These are phyloP conservation scores for Sphenodon punctatus DNA, from an alignment of 2,797 vertebrate genomes.

Conservation along the genomic window DNA sequence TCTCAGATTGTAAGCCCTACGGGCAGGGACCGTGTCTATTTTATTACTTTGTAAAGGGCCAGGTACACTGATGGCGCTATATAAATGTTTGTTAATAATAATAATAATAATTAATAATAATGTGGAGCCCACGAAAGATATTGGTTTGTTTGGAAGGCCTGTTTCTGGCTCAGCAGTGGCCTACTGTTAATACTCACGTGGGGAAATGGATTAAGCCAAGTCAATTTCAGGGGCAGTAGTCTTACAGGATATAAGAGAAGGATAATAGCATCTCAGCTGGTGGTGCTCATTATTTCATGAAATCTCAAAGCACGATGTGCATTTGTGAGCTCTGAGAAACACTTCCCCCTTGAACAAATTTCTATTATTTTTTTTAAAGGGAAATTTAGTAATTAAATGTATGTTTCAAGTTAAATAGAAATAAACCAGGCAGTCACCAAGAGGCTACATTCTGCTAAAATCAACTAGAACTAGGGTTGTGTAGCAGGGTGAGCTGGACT, in stretches of 20 bases:
- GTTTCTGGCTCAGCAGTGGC: neutral
- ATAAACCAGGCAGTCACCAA: too few relatives aligned
- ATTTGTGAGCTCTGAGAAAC: slow-evolving; percentile 12
- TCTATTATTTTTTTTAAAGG: slow-evolving; percentile 5
- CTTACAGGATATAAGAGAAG: slow-evolving; percentile 17
- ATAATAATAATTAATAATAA: too few relatives aligned
- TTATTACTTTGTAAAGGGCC: too few relatives aligned
- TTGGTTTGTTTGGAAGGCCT: slow-evolving; percentile 33
- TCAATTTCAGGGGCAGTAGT: slow-evolving; percentile 36
- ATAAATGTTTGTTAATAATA: too few relatives aligned
- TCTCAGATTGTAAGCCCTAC: too few relatives aligned
- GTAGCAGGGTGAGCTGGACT: too few relatives aligned
- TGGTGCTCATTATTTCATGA: slow-evolving; percentile 18
- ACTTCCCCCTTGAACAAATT: slow-evolving; percentile 9
- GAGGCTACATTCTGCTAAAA: slow-evolving; percentile 32
- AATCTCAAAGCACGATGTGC: slow-evolving; percentile 31
- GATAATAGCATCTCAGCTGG: slow-evolving; percentile 7
- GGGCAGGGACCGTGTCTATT: too few relatives aligned
- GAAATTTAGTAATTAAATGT: neutral
- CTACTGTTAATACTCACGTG: neutral
- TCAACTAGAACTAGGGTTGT: neutral
- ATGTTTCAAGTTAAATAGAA: slow-evolving; percentile 8
- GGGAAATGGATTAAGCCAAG: slow-evolving; percentile 33
- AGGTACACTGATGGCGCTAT: too few relatives aligned
- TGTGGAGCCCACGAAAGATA: slow-evolving; percentile 49